A percentile compares a stretch with the other conserved stretches of the same genome.
These are phyloP conservation scores for Lagria hirta DNA, from an alignment of 2,888 invertebrate genomes.

Conservation along the genomic window DNA sequence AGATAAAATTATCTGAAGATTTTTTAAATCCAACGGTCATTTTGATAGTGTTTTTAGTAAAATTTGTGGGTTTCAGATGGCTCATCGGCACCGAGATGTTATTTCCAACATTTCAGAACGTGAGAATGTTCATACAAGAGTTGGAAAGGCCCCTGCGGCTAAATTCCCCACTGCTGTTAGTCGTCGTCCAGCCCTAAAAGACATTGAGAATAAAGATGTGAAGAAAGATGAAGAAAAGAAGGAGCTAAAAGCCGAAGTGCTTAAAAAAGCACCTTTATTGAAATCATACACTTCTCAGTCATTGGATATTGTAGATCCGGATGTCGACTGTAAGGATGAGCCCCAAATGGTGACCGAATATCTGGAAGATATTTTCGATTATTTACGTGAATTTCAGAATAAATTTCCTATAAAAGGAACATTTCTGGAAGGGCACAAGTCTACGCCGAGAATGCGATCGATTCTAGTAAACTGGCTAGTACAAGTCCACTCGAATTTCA, in stretches of 20 bases:
- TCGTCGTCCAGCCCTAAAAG: constrained; percentile 39
- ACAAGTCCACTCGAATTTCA: constrained; percentile 87
- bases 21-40: constrained; percentile 18
- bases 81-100: constrained; percentile 26
- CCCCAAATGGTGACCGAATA: constrained; percentile 81
- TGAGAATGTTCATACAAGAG: constrained; percentile 34
- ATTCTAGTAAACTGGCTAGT: constrained; percentile 93
- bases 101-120: constrained; percentile 22
- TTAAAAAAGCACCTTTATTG: constrained; percentile 9
- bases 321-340: constrained; percentile 64
- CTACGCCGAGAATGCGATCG: constrained; percentile 84
- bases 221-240: not conserved
- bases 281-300: constrained; percentile 3
- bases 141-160: constrained; percentile 25
- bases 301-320: not conserved
- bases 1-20: too few relatives aligned
- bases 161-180: constrained; percentile 23
- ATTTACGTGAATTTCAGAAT: constrained; percentile 74
- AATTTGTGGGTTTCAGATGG: constrained; percentile 33
- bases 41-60: constrained; percentile 16
- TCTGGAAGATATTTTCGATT: constrained; percentile 85
- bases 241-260: constrained; percentile 4
- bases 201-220: constrained; percentile 37
- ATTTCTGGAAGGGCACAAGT: constrained; percentile 69
- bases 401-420: constrained; percentile 65